Base-by-base conservation (phyloP, 2,113 vertebrate species). In the Lampris incognitus region DNA sequence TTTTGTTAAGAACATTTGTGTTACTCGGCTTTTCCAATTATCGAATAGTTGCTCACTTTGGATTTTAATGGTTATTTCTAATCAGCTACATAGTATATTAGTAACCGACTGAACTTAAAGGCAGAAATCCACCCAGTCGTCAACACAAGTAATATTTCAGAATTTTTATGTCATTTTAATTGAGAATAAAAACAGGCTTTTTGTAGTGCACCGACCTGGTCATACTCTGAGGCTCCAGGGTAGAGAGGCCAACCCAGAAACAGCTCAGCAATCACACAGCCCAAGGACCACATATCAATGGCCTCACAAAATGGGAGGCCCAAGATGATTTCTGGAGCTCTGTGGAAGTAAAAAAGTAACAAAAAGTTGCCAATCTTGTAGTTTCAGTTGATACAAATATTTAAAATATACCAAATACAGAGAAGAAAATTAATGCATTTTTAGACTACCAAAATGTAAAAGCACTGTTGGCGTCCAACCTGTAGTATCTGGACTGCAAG, bases 211-310 rank as follows among this genome's bases (percentile, higher is more conserved):
- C 94, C 93, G 88, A 99, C 98, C 96, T 99, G 98, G 85, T 99
- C 98, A 0, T 99, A 99, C 89, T 99, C 98, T 0, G 98, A 99
- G 56, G 98, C 98, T 89, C 98, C 98, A 24, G 98, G 98, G 77
- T 99, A 99, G 9, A 99, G 95, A 58, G 98, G 98, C 98, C 98
- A 99, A 42, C 98, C 98, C 71, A 99, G 94, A 79, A 99, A 99
- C 71, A 99, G 94, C 90, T 99, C 98, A 6, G 98, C 98, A 66
- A 99, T 98, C 85, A 99, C 98, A 88, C 98, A 99, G 79, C 98
- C 98, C 88, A 99, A 82, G 0, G 98, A 99, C 98, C 98, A 99
- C 98, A 99, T 99, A 89, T 99, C 98, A 83, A 99, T 99, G 69
- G 98, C 98, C 92, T 99, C 98, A 81, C 97, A 98, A 93, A 99